Conservation (phyloP, 2,113 vertebrate genomes). For the Datnioides undecimradiatus region DNA sequence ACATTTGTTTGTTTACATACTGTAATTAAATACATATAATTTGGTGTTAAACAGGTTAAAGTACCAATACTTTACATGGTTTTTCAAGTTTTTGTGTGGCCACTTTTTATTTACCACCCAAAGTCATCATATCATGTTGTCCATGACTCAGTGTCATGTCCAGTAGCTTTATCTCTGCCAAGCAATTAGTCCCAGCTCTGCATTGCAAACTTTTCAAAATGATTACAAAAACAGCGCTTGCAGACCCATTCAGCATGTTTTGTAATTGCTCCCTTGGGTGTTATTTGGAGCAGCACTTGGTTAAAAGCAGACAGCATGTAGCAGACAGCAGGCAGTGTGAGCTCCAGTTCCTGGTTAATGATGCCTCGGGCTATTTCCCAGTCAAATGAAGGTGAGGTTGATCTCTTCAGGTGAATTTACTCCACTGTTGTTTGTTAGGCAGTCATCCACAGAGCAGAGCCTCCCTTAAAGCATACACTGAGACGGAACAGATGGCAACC, state of each 20-base stretch:
- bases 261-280: conserved; percentile 48
- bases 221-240: conserved; percentile 19
- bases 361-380: conserved; percentile 81
- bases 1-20: background rate
- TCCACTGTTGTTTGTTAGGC: conserved; percentile 75
- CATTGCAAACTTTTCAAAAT: conserved; percentile 39
- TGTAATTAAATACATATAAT: background rate
- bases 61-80: background rate
- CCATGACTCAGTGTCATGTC: background rate
- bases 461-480: conserved; percentile 79
- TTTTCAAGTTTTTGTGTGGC: background rate
- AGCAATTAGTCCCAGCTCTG: conserved; percentile 24
- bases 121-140: conserved; percentile 8
- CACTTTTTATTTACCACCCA: background rate
- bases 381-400: conserved; percentile 85
- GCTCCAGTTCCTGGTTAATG: conserved; percentile 76
- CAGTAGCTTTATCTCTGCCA: conserved; percentile 33
- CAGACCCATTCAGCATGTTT: conserved; percentile 20
- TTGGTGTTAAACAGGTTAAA: background rate
- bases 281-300: conserved; percentile 42
- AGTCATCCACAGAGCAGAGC: conserved; percentile 68
- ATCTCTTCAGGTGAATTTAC: conserved; percentile 63
- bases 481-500: conserved; percentile 82
- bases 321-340: conserved; percentile 39
- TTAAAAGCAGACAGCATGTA: conserved; percentile 50